Evolutionary conservation across 2,888 invertebrate species (phyloP), one percentile per base, ranked within the genome.

Genomic region (Nemoura dubitans): DNA sequence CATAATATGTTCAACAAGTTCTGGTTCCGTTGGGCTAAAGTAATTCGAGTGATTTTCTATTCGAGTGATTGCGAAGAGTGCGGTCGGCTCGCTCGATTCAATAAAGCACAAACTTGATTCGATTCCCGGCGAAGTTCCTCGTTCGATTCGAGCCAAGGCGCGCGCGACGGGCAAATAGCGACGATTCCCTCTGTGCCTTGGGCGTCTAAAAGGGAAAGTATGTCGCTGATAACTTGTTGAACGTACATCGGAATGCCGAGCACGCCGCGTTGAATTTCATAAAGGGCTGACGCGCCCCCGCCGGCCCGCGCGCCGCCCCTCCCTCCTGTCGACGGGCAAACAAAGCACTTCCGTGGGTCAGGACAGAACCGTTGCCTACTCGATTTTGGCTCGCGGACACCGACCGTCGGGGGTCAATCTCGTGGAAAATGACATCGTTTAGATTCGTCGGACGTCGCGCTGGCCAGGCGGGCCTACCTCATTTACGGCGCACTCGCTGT

Each of bases 181-280:
- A 59, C 59, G 10, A 59, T 7, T 21, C 59, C 59, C 59, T 21
- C 59, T 21, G 59, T 21, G 59, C 59, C 59, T 59, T 2, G 16
- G 14, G 59, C 59, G 59, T 59, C 59, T 10, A 59, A 59, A 59
- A 59, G 59, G 59, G 59, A 59, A 59, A 59, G 59, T 59, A 59
- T 28, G 83, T 36, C 83, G 59, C 59, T 21, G 59, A 59, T 59
- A 59, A 59, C 59, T 59, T 59, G 59, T 59, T 59, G 59, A 59
- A 59, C 59, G 14, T 59, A 80, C 27, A 28, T 43, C 28, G 83
- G 83, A 83, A 83, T 83, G 83, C 83, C 83, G 43, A n/a, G 83
- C 83, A 83, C 83, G 83, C 43, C 36, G 83, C 83, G 29, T 30
- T 30, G 25, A 59, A 59, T 21, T 59, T 59, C 59, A 59, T 59